A percentile compares a stretch with the other conserved stretches of the same genome.
phyloP scores from a whole-genome alignment of 1,140 invertebrate species.

The Hirudo medicinalis region DNA sequence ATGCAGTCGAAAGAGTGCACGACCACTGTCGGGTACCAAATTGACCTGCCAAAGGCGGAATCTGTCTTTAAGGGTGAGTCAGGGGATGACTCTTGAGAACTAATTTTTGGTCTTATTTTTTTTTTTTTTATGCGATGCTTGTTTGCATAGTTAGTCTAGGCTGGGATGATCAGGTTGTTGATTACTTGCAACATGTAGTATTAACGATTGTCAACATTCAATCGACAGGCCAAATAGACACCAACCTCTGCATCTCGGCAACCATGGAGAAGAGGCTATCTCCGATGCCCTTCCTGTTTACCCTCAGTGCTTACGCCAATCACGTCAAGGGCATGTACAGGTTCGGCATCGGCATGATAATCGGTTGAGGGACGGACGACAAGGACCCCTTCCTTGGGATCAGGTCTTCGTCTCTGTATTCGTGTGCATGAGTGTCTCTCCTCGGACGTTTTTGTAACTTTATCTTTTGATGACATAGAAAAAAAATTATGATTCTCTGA shows the following conservation, averaged over 20 bases:
- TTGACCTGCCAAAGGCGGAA: constrained; percentile 89
- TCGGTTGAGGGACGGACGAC: constrained; percentile 32
- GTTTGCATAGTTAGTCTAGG: too few species aligned
- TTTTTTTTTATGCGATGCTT: neutral
- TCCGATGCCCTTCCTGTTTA: constrained; percentile 75
- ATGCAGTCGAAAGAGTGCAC: constrained; percentile 69
- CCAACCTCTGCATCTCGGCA: constrained; percentile 85
- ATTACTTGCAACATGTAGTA: too few species aligned
- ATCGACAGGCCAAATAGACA: constrained; percentile 54
- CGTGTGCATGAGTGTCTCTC: too few species aligned
- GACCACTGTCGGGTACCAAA: constrained; percentile 86
- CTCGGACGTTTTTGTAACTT: too few species aligned
- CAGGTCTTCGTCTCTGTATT: too few species aligned
- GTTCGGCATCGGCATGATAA: constrained; percentile 43
- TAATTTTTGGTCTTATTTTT: too few species aligned
- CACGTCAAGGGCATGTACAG: constrained; percentile 49
- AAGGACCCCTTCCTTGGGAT: too few species aligned
- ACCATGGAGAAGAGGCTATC: constrained; percentile 80
- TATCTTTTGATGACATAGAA: too few species aligned
- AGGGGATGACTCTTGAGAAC: too few species aligned
- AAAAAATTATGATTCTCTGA: too few species aligned
- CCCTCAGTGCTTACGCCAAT: constrained; percentile 79
- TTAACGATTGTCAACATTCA: neutral
- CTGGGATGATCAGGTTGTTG: too few species aligned
- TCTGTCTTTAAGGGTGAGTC: constrained; percentile 70